Evolutionary conservation across 2,888 invertebrate genomes (phyloP), one percentile per base, ranked within the genome.

Genomic region (Amblyjoppa proteus): DNA sequence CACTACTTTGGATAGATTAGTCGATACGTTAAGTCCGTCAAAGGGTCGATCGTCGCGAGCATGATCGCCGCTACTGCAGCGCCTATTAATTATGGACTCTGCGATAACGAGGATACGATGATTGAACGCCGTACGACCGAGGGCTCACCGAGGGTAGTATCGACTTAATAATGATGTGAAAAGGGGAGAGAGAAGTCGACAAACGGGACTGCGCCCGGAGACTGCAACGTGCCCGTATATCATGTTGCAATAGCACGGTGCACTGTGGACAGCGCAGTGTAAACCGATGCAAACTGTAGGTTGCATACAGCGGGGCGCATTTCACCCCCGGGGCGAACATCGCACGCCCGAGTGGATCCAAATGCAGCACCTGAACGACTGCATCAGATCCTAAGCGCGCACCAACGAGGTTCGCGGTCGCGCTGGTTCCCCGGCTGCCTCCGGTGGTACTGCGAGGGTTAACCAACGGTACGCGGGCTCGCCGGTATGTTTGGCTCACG

Each of bases 311-410:
- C 31, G 31, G 13, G 2, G 61, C 31, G 7, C 31, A 31, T 28
- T 74, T 45, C 64, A 61, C 41, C 71, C 80, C 68, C 74, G 31
- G 28, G 25, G 73, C 69, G n/a, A 31, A 64, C 76, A 53, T 85
- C 71, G 49, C 87, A 90, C 77, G 88, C 89, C 85, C 87, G 87
- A 88, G 83, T 85, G 79, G 83, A 83, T 79, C 84, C 80, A 86
- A 89, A 90, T 88, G 88, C 89, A 83, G 87, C 90, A 89, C 90
- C 89, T 88, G 91, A 91, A 84, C 83, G 90, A 89, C 88, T 90
- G 90, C 89, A 88, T 88, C 86, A 88, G 89, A 88, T 89, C 87
- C 82, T 84, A 83, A 82, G 85, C 87, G 61, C 38, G 74, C 25
- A 51, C 53, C 66, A 51, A 81, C 83, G 81, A 83, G 68, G 61